Evolutionary conservation across 2,113 vertebrate genomes (phyloP).

Genomic region (Rhodinocichla rosea): DNA sequence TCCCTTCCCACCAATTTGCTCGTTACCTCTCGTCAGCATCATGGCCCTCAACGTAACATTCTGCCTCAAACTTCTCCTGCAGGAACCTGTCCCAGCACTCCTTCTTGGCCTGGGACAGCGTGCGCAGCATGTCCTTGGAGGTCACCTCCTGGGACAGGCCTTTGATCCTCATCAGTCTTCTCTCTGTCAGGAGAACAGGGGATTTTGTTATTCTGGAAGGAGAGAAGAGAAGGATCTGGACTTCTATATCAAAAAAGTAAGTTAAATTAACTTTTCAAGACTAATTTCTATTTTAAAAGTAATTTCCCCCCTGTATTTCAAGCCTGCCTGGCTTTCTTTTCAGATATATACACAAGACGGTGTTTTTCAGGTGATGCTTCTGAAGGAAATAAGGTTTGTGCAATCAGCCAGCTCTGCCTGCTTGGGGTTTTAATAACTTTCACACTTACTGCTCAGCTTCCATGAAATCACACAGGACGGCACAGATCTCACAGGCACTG

Average conservation of each 20-base stretch:
- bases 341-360: rapidly evolving
- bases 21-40: conserved; percentile 87
- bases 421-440: neutral
- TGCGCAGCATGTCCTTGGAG: conserved; percentile 92
- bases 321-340: neutral
- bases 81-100: conserved; percentile 97
- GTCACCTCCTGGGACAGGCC: conserved; percentile 90
- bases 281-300: neutral
- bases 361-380: neutral
- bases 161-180: conserved; percentile 88
- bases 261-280: neutral
- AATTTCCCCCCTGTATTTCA: neutral
- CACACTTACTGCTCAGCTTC: neutral
- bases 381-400: neutral
- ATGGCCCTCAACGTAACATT: conserved; percentile 81
- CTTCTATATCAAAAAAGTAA: neutral
- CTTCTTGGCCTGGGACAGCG: conserved; percentile 92
- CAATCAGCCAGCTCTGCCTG: neutral
- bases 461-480: neutral
- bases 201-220: neutral
- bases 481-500: neutral
- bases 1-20: neutral
- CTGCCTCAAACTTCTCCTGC: conserved; percentile 87
- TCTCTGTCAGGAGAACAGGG: conserved; percentile 75
- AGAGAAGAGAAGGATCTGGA: neutral